phyloP scores from a whole-genome alignment of 2,888 invertebrate genomes.

The Torymus auratus region DNA sequence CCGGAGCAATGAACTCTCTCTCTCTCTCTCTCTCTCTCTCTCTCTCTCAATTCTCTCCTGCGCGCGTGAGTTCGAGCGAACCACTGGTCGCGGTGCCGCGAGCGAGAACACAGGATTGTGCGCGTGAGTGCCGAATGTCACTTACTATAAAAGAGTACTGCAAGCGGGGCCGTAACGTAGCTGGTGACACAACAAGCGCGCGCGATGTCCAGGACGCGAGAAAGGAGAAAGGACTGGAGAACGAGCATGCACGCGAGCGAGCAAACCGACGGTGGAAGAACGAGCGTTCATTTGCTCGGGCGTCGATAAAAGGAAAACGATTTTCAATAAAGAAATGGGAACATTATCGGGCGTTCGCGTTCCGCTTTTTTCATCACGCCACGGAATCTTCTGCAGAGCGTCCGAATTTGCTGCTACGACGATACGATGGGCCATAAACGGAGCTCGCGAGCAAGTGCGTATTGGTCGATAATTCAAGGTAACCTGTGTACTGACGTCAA shows the following conservation, averaged over 20 bases:
- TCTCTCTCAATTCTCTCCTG: too few species aligned
- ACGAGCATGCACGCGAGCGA: background rate
- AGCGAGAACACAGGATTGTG: background rate
- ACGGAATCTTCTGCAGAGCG: too few species aligned
- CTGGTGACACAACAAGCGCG: background rate
- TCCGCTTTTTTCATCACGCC: slow-evolving; percentile 12
- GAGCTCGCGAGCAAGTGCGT: too few species aligned
- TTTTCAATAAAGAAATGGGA: slow-evolving; percentile 53
- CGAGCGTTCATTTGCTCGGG: too few species aligned
- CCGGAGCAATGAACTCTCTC: slow-evolving; percentile 70
- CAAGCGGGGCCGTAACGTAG: slow-evolving; percentile 1
- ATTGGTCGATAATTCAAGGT: too few species aligned
- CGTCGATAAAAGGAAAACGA: slow-evolving; percentile 52
- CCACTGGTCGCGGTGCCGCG: too few species aligned
- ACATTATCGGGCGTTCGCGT: background rate
- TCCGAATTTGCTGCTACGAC: too few species aligned
- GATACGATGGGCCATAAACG: too few species aligned
- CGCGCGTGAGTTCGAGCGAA: too few species aligned
- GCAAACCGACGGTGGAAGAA: too few species aligned
- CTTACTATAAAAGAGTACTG: slow-evolving; percentile 37
- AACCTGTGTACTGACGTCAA: too few species aligned
- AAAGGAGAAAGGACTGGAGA: slow-evolving; percentile 31
- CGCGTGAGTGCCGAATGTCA: slow-evolving; percentile 60
- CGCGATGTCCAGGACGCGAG: slow-evolving; percentile 27
- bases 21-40: too few species aligned